These are phyloP conservation scores for Diachasma alloeum DNA, from an alignment of 1,140 invertebrate species.

Conservation along the genomic window DNA sequence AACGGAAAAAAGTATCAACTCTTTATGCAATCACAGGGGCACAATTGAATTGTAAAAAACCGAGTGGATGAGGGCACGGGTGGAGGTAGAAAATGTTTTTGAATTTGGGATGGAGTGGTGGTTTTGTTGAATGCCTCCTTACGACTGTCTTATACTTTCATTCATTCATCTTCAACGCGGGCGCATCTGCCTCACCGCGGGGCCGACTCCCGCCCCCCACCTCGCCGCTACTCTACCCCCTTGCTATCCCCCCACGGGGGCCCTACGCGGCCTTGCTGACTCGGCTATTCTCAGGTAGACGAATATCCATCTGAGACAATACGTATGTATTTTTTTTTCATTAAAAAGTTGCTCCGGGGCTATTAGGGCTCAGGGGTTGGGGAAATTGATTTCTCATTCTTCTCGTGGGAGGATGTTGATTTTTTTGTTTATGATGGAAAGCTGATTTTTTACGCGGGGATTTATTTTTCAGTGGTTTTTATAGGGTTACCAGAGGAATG, in stretches of 20 bases:
- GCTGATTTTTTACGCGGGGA: too few species aligned
- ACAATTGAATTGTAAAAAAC: neutral
- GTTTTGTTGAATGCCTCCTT: conserved; percentile 52
- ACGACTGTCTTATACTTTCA: conserved; percentile 61
- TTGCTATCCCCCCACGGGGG: neutral
- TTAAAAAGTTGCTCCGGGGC: too few species aligned
- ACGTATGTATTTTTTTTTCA: neutral
- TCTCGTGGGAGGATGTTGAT: neutral
- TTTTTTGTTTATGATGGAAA: too few species aligned
- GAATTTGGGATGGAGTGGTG: conserved; percentile 27
- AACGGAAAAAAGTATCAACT: neutral
- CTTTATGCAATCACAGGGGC: neutral
- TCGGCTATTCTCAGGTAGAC: conserved; percentile 23
- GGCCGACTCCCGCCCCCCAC: conserved; percentile 25
- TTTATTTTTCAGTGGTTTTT: too few species aligned
- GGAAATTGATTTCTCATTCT: neutral
- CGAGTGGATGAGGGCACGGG: neutral
- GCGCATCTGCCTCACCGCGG: conserved; percentile 31
- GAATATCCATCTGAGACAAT: neutral
- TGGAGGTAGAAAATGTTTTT: neutral
- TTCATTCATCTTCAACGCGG: conserved; percentile 58
- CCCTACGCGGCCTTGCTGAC: conserved; percentile 23
- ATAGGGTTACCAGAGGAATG: too few species aligned
- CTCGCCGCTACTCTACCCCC: conserved; percentile 26
- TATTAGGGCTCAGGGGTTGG: neutral